phyloP scores from a whole-genome alignment of 2,888 invertebrate genomes.

The Plagiodera versicolora region DNA sequence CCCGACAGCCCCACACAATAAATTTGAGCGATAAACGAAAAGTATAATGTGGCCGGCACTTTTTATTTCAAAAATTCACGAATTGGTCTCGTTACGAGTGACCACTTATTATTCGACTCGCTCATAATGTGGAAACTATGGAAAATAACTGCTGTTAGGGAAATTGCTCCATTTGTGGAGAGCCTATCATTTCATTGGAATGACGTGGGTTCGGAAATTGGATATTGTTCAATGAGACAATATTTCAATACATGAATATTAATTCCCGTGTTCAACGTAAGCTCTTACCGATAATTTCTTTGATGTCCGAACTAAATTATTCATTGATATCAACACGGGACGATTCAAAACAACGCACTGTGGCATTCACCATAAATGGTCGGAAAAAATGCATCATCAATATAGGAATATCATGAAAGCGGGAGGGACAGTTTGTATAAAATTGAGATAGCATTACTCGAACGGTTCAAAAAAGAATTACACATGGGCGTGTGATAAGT shows the following conservation, averaged over 20 bases:
- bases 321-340: too few species aligned
- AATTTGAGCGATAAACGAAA: conserved; percentile 50
- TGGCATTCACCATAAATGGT: too few species aligned
- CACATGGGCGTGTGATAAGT: too few species aligned
- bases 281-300: too few species aligned
- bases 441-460: too few species aligned
- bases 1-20: conserved; percentile 46
- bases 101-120: conserved; percentile 26
- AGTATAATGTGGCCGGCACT: conserved; percentile 40
- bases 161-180: conserved; percentile 10
- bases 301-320: too few species aligned
- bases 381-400: too few species aligned
- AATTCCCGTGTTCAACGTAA: too few species aligned
- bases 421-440: too few species aligned
- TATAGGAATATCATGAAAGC: too few species aligned
- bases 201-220: neutral
- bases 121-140: conserved; percentile 16
- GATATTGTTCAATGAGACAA: neutral
- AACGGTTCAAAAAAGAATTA: too few species aligned
- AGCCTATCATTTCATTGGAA: neutral
- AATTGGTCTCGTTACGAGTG: conserved; percentile 36
- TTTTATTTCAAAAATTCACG: conserved; percentile 49
- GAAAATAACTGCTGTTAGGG: conserved; percentile 17
- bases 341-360: too few species aligned
- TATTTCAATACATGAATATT: neutral